Conservation (phyloP, 2,888 invertebrate species). For the Xestia ashworthii region DNA sequence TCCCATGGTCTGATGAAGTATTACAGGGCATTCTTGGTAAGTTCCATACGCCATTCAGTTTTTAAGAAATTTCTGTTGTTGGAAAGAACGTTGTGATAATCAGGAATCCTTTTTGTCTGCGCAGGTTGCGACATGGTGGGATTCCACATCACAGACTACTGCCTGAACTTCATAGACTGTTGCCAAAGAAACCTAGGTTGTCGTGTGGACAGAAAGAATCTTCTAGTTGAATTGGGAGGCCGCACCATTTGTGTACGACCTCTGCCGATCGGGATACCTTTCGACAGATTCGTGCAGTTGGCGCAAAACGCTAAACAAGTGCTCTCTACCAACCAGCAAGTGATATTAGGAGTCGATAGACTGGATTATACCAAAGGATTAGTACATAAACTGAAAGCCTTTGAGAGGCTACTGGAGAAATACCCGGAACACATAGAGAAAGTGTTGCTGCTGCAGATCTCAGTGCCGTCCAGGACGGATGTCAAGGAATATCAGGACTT, state of each 20-base stretch:
- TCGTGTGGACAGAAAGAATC: conserved; percentile 96
- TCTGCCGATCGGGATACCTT: conserved; percentile 97
- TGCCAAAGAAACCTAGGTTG: conserved; percentile 96
- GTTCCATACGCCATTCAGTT: conserved; percentile 40
- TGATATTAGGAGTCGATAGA: conserved; percentile 96
- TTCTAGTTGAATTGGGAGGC: conserved; percentile 96
- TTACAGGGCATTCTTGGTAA: conserved; percentile 96
- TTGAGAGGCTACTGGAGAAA: conserved; percentile 94
- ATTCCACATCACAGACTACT: conserved; percentile 97
- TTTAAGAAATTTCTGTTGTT: neutral
- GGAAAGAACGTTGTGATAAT: neutral
- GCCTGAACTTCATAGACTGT: conserved; percentile 97
- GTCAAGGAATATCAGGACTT: conserved; percentile 97
- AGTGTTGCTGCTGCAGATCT: conserved; percentile 95
- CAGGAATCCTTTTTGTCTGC: conserved; percentile 48
- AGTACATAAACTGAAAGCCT: conserved; percentile 95
- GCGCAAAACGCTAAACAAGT: conserved; percentile 93
- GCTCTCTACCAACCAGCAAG: conserved; percentile 94
- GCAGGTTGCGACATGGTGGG: conserved; percentile 97
- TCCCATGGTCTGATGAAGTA: conserved; percentile 98
- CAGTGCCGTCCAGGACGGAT: conserved; percentile 97
- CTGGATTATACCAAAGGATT: conserved; percentile 98
- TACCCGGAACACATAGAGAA: conserved; percentile 96
- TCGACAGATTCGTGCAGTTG: conserved; percentile 95
- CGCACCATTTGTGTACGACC: conserved; percentile 96